Conservation (phyloP, 1,140 invertebrate genomes). For the Macrostomum lignano region DNA sequence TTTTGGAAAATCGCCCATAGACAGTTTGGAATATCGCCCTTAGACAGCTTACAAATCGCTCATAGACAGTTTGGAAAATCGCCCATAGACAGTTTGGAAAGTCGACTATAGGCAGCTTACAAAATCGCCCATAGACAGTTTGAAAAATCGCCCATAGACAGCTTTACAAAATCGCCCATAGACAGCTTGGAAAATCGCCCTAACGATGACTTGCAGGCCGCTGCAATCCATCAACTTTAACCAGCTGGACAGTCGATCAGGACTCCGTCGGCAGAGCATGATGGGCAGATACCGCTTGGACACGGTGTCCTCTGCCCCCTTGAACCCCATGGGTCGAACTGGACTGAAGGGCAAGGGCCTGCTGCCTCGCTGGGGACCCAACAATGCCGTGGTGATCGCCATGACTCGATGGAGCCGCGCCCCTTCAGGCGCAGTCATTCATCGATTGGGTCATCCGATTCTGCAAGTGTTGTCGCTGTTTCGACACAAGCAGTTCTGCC, state of each 20-base stretch:
- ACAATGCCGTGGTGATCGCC: conserved; percentile 25
- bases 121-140: not conserved
- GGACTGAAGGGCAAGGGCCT: conserved; percentile 26
- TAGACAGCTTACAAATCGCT: too few species aligned
- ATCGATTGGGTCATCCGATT: not conserved
- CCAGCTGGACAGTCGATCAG: not conserved
- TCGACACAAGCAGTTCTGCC: conserved; percentile 1
- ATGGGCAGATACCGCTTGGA: conserved; percentile 3
- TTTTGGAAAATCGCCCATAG: too few species aligned
- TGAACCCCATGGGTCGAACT: conserved; percentile 28
- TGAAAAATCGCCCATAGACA: not conserved
- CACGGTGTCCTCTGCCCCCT: conserved; percentile 1
- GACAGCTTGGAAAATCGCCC: not conserved
- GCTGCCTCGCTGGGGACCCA: conserved; percentile 29
- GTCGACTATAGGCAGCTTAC: not conserved
- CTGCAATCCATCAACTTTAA: conserved; percentile 1
- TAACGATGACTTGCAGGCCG: not conserved
- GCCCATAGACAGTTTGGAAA: not conserved
- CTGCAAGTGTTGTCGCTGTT: conserved; percentile 1
- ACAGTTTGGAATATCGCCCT: too few species aligned
- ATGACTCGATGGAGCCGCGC: conserved; percentile 21
- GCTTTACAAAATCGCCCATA: not conserved
- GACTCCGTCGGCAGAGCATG: not conserved
- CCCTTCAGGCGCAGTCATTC: conserved; percentile 5
- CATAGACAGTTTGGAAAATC: too few species aligned